Evolutionary conservation across 2,888 invertebrate genomes (phyloP), one percentile per base, ranked within the genome.

Genomic region (Caenorhabditis sp.): DNA sequence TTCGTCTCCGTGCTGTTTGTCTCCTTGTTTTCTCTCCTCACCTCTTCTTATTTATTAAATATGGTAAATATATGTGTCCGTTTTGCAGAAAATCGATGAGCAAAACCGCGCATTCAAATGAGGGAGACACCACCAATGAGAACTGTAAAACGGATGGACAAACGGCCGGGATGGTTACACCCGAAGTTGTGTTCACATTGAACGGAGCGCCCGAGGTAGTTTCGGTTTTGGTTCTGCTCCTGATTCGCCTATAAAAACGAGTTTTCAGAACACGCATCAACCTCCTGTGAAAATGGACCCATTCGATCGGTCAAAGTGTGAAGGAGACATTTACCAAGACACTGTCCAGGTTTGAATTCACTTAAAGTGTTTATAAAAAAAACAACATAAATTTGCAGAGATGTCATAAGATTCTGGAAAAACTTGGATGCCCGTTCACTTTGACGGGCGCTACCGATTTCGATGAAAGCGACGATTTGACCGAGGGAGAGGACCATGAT

Each of bases 281-380:
- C n/a, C n/a, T n/a, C n/a, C n/a, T n/a, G 9, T n/a, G 11, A 39
- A 32, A 24, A 56, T 53, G 56, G 58, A 58, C 7, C 76, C 76
- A 13, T 76, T 76, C 13, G 65, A 76, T 20, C 27, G 65, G 11
- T 71, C 76, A 13, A 76, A 71, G 37, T 24, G 2, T 11, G 76
- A 76, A 2, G 41, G 27, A 2, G 71, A 76, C 15, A 43, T 41
- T 1, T 30, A 59, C 20, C 46, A 37, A 35, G 76, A 76, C 8
- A 46, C 75, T 32, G 39, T 65, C 9, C 26, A 50, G 50, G 75
- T 75, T n/a, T n/a, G 15, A 71, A 27, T 7, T 50, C 20, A 15
- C 8, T 20, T 17, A 2, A 48, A 55, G 8, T 45, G 1, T 26
- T 65, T 17, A 32, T 13, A 48, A 11, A 35, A 35, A 26, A 26